Evolutionary conservation across 2,797 vertebrate genomes (phyloP), one percentile per base, ranked within the genome.

Genomic region (Choloepus didactylus): DNA sequence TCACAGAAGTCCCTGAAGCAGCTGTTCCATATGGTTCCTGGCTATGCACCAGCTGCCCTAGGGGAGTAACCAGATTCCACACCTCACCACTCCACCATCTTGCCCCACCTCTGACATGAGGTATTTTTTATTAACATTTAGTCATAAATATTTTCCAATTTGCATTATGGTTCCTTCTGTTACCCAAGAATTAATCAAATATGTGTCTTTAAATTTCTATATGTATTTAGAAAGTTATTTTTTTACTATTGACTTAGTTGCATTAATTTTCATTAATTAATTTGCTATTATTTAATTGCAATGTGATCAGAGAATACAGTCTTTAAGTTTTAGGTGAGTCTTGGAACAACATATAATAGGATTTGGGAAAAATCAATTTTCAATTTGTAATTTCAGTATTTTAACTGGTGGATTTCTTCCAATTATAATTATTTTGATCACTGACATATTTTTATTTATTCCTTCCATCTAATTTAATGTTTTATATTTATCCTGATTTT

Each of bases 251-350:
- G 41, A 92, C 14, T 84, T 75, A 84, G 79, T 66, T 95, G 9
- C 56, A 49, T 49, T 49, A 49, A 49, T 49, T 49, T 49, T 10
- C 46, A 49, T 49, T 49, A 49, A 49, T 49, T 49, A 49, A 49
- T 84, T 94, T 41, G 9, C 29, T 77, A 54, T 88, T n/a, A 92
- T 14, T 84, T 75, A 84, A 84, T 66, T 95, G 9, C 56, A 72
- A 6, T 79, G 12, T 64, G 44, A 88, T 18, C 31, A 66, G 64
- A 94, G 49, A 75, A 81, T 67, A 67, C 5, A 31, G 27, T 64
- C 9, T 49, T 49, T 49, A 49, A 7, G 46, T 49, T 49, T 49
- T 49, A 49, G 6, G 46, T 49, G 46, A 7, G 59, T 41, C 31
- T 27, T 76, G 19, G 80, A 86, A 80, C 49, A 86, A 81, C 21